A percentile compares a stretch with the other conserved stretches of the same genome.
phyloP scores from a whole-genome alignment of 2,113 vertebrate genomes.

The Falcunculus frontatus region DNA sequence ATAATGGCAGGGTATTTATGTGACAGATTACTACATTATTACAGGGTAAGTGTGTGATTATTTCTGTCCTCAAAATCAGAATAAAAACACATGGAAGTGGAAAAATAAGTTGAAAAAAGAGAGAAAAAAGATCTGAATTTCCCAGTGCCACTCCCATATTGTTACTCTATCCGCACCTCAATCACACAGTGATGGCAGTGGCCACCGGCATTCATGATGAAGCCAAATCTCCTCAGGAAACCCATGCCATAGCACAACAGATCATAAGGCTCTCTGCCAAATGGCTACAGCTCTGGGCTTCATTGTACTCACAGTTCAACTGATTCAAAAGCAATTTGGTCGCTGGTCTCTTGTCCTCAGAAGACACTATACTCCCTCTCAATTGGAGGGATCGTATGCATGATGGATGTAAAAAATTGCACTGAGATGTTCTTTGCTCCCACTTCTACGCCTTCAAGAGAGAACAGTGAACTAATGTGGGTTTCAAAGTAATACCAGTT shows the following conservation, averaged over 20 bases:
- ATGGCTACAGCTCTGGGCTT: slow-evolving; percentile 31
- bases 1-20: slow-evolving; percentile 68
- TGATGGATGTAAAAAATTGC: not conserved
- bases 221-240: slow-evolving; percentile 45
- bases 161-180: slow-evolving; percentile 21
- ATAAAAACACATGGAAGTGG: slow-evolving; percentile 56
- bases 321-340: slow-evolving; percentile 21
- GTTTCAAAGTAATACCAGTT: not conserved
- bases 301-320: slow-evolving; percentile 35
- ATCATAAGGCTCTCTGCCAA: slow-evolving; percentile 28
- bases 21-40: slow-evolving; percentile 66
- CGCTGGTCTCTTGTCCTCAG: slow-evolving; percentile 39
- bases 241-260: slow-evolving; percentile 35
- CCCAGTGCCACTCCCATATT: not conserved
- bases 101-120: slow-evolving; percentile 46
- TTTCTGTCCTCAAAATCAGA: slow-evolving; percentile 66
- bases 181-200: slow-evolving; percentile 21
- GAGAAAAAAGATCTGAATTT: not conserved
- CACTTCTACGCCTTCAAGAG: not conserved
- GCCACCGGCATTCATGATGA: not conserved
- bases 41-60: slow-evolving; percentile 60
- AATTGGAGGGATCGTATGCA: not conserved
- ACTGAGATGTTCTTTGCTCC: not conserved
- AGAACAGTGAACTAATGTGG: not conserved
- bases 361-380: not conserved